A percentile compares a stretch with the other conserved stretches of the same genome.
These are phyloP conservation scores for Yponomeuta cagnagella DNA, from an alignment of 2,888 invertebrate species.

Conservation along the genomic window DNA sequence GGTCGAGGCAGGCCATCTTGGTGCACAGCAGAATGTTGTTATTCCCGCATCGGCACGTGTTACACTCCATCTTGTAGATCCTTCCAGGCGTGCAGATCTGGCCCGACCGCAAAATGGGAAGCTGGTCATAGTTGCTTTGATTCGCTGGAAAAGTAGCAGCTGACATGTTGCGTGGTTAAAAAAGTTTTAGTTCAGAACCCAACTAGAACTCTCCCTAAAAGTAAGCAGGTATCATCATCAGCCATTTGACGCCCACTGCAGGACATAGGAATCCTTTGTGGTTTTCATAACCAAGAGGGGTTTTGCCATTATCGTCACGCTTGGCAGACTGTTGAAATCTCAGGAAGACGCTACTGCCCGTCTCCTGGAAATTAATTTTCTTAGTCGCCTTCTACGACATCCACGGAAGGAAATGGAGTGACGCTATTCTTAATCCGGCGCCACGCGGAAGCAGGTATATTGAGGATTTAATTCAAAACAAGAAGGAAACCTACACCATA, in stretches of 20 bases:
- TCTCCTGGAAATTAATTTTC: too few species aligned
- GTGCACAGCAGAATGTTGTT: slow-evolving; percentile 48
- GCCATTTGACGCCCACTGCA: too few species aligned
- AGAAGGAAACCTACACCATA: too few species aligned
- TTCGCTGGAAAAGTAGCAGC: slow-evolving; percentile 28
- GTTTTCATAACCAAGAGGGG: too few species aligned
- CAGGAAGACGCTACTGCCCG: too few species aligned
- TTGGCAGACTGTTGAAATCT: too few species aligned
- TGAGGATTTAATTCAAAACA: neutral
- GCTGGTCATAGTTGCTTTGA: slow-evolving; percentile 15
- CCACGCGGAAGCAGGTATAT: neutral
- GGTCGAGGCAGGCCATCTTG: slow-evolving; percentile 44
- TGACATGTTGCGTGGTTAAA: neutral
- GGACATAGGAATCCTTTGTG: too few species aligned
- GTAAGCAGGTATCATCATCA: neutral
- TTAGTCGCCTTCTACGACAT: too few species aligned
- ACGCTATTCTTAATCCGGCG: too few species aligned
- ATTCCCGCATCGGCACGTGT: slow-evolving; percentile 45
- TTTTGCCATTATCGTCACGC: too few species aligned
- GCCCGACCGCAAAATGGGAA: slow-evolving; percentile 40
- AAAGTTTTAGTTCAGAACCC: too few species aligned
- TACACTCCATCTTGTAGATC: slow-evolving; percentile 47
- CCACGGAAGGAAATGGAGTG: too few species aligned
- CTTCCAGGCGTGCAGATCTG: slow-evolving; percentile 38
- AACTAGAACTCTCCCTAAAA: neutral